These are phyloP conservation scores for Cyclina sinensis DNA, from an alignment of 1,140 invertebrate genomes.

Conservation along the genomic window DNA sequence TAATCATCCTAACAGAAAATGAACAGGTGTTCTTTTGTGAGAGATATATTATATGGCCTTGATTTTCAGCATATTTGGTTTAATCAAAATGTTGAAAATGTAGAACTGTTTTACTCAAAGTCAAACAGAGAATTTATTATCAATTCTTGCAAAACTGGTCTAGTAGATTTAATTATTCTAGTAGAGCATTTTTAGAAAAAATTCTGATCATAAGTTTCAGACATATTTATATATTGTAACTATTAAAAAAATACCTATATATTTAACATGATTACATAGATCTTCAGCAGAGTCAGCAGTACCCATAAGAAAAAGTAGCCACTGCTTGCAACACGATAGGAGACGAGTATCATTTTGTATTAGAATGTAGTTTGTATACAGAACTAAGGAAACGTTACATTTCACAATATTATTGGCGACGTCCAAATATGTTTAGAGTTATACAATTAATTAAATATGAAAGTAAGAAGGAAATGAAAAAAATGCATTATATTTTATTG, in stretches of 20 bases:
- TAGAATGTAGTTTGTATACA: too few relatives aligned
- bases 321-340: too few relatives aligned
- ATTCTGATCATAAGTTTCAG: not conserved
- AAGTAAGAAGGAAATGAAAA: too few relatives aligned
- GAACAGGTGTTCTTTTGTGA: not conserved
- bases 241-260: not conserved
- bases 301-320: too few relatives aligned
- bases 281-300: too few relatives aligned
- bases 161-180: conserved; percentile 15
- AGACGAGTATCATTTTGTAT: too few relatives aligned
- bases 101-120: not conserved
- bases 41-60: not conserved
- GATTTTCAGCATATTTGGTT: conserved; percentile 38
- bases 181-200: conserved; percentile 5
- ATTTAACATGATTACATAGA: not conserved
- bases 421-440: too few relatives aligned
- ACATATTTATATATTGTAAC: not conserved
- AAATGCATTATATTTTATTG: too few relatives aligned
- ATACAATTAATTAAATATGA: too few relatives aligned
- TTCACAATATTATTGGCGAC: too few relatives aligned
- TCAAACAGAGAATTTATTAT: conserved; percentile 28
- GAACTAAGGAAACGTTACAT: too few relatives aligned
- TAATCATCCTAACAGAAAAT: conserved; percentile 1
- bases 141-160: conserved; percentile 30
- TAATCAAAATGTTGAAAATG: not conserved